phyloP scores from a whole-genome alignment of 2,888 invertebrate species.

The Nymphalis polychloros region DNA sequence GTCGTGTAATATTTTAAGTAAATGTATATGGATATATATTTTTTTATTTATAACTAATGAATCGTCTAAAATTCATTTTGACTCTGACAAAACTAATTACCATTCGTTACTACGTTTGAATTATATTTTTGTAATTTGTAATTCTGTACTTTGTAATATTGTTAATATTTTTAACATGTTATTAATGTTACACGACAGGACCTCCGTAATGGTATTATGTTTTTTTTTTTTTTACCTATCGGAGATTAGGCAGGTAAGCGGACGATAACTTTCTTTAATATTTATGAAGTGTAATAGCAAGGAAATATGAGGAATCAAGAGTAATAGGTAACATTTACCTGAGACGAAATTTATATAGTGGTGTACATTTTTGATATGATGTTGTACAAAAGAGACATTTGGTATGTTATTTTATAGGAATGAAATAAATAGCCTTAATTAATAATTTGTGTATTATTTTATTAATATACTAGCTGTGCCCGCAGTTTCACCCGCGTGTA shows the following conservation, averaged over 20 bases:
- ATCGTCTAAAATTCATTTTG: no score
- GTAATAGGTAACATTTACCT: slow-evolving; percentile 81
- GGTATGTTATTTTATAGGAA: slow-evolving; percentile 84
- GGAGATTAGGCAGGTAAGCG: slow-evolving; percentile 68
- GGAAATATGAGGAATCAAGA: slow-evolving; percentile 50
- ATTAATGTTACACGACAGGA: slow-evolving; percentile 33
- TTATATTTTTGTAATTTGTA: slow-evolving; percentile 1
- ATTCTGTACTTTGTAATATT: no score
- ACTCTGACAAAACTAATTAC: no score
- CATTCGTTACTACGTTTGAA: no score
- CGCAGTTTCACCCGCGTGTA: no score
- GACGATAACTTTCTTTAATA: slow-evolving; percentile 65
- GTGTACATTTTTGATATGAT: slow-evolving; percentile 83
- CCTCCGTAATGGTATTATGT: slow-evolving; percentile 22
- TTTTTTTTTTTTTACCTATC: slow-evolving; percentile 60
- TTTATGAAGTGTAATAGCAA: slow-evolving; percentile 64
- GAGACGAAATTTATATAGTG: slow-evolving; percentile 81
- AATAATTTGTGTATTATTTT: slow-evolving; percentile 56
- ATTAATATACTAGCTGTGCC: no score
- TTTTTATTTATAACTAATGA: neutral
- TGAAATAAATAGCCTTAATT: slow-evolving; percentile 83
- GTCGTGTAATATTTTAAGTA: slow-evolving; percentile 33
- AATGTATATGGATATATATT: neutral
- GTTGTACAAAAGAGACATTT: slow-evolving; percentile 83
- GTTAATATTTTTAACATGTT: neutral